Percentiles rank a stretch among this genome's conserved stretches.
phyloP scores from a whole-genome alignment of 2,113 vertebrate species.

The Colius striatus region DNA sequence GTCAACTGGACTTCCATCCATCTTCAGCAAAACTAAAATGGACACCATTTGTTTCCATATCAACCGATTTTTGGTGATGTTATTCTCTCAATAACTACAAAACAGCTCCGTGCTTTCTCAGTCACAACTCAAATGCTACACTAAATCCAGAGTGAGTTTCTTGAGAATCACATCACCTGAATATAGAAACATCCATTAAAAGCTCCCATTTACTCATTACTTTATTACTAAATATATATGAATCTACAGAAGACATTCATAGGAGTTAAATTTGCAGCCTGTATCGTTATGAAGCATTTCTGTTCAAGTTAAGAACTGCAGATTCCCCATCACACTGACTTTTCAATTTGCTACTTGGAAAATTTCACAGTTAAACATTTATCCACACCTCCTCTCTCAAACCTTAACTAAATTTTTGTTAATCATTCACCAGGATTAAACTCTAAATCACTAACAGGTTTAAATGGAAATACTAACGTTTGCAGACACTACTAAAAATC shows the following conservation, averaged over 20 bases:
- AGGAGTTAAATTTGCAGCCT: neutral
- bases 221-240: neutral
- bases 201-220: neutral
- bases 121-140: neutral
- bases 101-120: neutral
- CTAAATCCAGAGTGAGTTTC: neutral
- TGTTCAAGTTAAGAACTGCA: neutral
- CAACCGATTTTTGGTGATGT: neutral
- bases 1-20: neutral
- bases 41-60: neutral
- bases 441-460: neutral
- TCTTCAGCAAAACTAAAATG: neutral
- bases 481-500: neutral
- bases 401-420: constrained; percentile 35
- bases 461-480: neutral
- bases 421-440: constrained; percentile 52
- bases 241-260: neutral
- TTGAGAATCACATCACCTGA: neutral
- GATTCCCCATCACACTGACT: neutral
- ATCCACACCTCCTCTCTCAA: neutral
- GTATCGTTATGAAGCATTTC: neutral
- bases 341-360: neutral
- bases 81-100: neutral
- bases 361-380: constrained; percentile 33
- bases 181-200: neutral